Percentiles rank a stretch among this genome's conserved stretches.
phyloP scores from a whole-genome alignment of 2,888 invertebrate species.

The Papilio protenor region DNA sequence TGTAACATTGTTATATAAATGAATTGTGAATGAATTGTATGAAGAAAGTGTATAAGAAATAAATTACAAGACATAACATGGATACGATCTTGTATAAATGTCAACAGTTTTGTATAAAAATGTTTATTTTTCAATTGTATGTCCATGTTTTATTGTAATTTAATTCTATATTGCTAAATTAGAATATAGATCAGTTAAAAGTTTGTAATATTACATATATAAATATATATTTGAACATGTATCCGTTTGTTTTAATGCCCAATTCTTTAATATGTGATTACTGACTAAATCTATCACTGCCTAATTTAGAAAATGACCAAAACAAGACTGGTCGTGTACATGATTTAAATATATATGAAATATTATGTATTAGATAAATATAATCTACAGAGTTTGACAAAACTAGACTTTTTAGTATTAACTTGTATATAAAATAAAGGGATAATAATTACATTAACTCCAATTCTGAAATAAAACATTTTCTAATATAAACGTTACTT shows the following conservation, averaged over 20 bases:
- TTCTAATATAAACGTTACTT: not conserved
- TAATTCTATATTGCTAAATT: not conserved
- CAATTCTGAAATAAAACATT: not conserved
- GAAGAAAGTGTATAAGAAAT: not conserved
- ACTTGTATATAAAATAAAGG: not conserved
- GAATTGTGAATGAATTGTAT: conserved; percentile 8
- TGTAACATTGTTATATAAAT: not conserved
- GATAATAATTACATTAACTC: not conserved
- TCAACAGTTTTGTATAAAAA: conserved; percentile 15
- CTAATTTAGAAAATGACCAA: not conserved
- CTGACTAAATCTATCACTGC: not conserved
- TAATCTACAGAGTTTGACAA: too few relatives aligned
- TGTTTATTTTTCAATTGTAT: conserved; percentile 6
- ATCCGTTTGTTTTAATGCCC: conserved; percentile 13
- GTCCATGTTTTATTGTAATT: conserved; percentile 29
- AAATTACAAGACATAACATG: conserved; percentile 25
- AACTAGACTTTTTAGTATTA: not conserved
- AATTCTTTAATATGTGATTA: not conserved
- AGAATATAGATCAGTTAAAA: conserved; percentile 21
- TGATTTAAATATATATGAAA: not conserved
- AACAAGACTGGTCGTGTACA: not conserved
- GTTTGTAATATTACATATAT: conserved; percentile 17
- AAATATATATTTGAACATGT: conserved; percentile 31
- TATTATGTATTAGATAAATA: not conserved
- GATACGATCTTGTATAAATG: conserved; percentile 16